Evolutionary conservation across 2,888 invertebrate species (phyloP), one percentile per base, ranked within the genome.

Genomic region (Zootermopsis nevadensis): DNA sequence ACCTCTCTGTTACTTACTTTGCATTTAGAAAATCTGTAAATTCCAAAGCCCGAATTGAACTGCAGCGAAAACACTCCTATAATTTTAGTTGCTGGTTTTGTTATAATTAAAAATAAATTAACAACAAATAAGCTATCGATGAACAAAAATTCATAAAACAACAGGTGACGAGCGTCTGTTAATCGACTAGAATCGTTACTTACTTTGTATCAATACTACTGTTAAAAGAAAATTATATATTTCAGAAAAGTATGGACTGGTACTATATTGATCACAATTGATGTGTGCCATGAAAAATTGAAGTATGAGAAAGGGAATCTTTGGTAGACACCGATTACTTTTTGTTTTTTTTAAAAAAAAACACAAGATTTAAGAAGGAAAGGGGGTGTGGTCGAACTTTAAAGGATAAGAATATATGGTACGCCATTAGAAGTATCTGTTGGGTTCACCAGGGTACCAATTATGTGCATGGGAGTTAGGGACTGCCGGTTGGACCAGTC

Each of bases 401-500:
- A 77, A 77, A 42, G 77, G 55, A 77, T 77, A 77, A 77, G 42
- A 77, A 77, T 77, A 77, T 77, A 77, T 77, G 77, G 77, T 77
- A 55, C 27, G 33, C 77, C 33, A 77, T 77, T 77, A 77, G 55
- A 30, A 8, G 33, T 35, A 76, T 76, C 42, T 76, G 35, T 24
- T n/a, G 76, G 30, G 76, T n/a, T 76, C n/a, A 24, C 76, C 42
- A 77, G 77, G 55, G 77, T 77, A 77, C 55, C 77, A 77, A 77
- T 77, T 77, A 77, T 48, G 42, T 77, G 48, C 42, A 27, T 72
- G 72, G 27, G 72, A 72, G 35, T 72, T 72, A n/a, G 76, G 35
- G 77, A 77, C 48, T 48, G 77, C 38, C 77, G 42, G 48, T 19
- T 48, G 48, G 53, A 8, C 31, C 27, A 76, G 48, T 48, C 48